Evolutionary conservation across 2,797 vertebrate species (phyloP).

Genomic region (Carcharodon carcharias): DNA sequence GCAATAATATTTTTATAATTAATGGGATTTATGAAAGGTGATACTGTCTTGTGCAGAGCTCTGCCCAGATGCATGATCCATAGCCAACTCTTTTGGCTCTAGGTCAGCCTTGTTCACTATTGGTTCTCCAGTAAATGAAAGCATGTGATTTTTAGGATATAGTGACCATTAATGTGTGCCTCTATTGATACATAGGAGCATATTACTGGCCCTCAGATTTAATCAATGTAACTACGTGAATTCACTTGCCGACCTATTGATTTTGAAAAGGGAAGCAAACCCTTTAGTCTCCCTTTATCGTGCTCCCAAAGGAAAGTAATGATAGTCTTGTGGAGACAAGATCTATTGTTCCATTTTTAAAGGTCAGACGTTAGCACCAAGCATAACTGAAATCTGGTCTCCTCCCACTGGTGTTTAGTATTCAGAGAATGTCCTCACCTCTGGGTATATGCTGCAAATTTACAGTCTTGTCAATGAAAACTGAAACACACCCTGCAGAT

Average conservation of each 20-base stretch:
- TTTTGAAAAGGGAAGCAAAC: neutral
- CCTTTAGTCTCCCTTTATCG: neutral
- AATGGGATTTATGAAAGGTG: neutral
- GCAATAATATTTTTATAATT: neutral
- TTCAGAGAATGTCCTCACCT: neutral
- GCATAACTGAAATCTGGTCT: neutral
- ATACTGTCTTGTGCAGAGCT: neutral
- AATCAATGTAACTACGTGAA: neutral
- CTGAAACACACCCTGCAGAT: neutral
- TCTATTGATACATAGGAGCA: constrained; percentile 19
- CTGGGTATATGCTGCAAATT: neutral
- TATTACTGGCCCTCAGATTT: neutral
- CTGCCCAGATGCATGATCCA: neutral
- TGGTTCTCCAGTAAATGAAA: constrained; percentile 8
- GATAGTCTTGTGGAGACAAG: neutral
- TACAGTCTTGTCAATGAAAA: neutral
- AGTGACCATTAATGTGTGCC: constrained; percentile 8
- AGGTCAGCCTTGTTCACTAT: neutral
- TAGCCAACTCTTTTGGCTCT: neutral
- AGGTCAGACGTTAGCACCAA: neutral
- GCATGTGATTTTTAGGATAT: neutral
- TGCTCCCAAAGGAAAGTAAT: neutral
- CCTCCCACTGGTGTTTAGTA: neutral
- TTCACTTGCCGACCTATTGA: neutral
- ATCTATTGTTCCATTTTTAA: constrained; percentile 8